Base-by-base conservation (phyloP, 2,113 vertebrate species). In the Brachyistius frenatus region DNA sequence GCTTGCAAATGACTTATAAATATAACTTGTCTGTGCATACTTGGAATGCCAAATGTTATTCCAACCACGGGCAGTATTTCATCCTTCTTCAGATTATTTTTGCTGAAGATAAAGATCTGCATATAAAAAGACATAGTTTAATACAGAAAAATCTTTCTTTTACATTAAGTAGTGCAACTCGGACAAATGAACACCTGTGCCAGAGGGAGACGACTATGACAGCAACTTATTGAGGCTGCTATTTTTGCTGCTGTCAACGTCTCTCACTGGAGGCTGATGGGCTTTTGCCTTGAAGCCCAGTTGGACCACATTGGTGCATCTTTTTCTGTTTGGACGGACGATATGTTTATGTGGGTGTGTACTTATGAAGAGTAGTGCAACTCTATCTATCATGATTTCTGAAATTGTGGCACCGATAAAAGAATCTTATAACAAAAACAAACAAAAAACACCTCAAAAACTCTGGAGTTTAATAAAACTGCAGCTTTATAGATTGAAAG, bases 191-290 rank as follows among this genome's bases (percentile, higher is more conserved):
- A 33, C 41, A 72, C 15, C 66, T 55, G 37, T 61, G 32, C 54
- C 66, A 36, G 46, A 70, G 57, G 66, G 32, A 54, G 54, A 60
- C 15, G 4, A 66, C 33, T 39, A 1, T 83, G 85, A 86, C 87
- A 82, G 76, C 33, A 53, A 7, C 68, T 72, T 53, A 72, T 65
- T 84, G 76, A 71, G 67, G 61, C 61, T 77, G 31, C 79, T 75
- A 83, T 87, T 78, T 83, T 58, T 67, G 72, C 61, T 13, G 13
- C 36, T 69, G 67, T 82, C 73, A 64, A 23, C 23, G 68, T 49
- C 65, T 74, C 55, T 39, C 39, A 50, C 56, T 66, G 30, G 47
- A 64, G 10, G 53, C 8, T 47, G 73, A 58, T 23, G 35, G 5
- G 62, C 6, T 16, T 60, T 56, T 37, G 46, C 32, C 64, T 63